These are phyloP conservation scores for Peromyscus attwateri DNA, from an alignment of 2,797 vertebrate species.

Conservation along the genomic window DNA sequence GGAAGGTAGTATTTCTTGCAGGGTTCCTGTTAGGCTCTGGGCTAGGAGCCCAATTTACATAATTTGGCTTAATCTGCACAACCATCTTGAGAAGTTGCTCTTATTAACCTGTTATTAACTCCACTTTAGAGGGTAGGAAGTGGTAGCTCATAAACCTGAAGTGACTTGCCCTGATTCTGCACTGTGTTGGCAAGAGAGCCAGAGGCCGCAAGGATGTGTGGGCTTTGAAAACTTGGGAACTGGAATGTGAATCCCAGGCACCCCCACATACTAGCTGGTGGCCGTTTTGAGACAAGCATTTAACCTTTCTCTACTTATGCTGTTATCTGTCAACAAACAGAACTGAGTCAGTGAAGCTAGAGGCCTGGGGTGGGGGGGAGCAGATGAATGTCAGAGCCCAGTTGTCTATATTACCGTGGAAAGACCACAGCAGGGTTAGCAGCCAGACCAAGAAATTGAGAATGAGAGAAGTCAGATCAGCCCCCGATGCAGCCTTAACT, in stretches of 20 bases:
- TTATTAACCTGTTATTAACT: constrained; percentile 14
- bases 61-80: constrained; percentile 33
- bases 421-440: not conserved
- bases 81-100: constrained; percentile 14
- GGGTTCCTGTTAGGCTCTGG: constrained; percentile 6
- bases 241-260: not conserved
- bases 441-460: not conserved
- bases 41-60: constrained; percentile 42
- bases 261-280: not conserved
- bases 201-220: accelerated
- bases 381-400: not conserved
- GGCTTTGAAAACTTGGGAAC: not conserved
- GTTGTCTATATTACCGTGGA: not conserved
- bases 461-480: not conserved
- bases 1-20: not conserved
- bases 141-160: not conserved
- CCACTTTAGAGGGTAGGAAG: not conserved
- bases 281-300: not conserved
- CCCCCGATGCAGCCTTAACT: not conserved
- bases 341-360: not conserved
- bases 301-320: not conserved
- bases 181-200: not conserved
- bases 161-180: not conserved
- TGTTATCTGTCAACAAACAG: constrained; percentile 4
- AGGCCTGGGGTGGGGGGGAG: not conserved